Base-by-base conservation (phyloP, 2,113 vertebrate species). In the Lota lota region DNA sequence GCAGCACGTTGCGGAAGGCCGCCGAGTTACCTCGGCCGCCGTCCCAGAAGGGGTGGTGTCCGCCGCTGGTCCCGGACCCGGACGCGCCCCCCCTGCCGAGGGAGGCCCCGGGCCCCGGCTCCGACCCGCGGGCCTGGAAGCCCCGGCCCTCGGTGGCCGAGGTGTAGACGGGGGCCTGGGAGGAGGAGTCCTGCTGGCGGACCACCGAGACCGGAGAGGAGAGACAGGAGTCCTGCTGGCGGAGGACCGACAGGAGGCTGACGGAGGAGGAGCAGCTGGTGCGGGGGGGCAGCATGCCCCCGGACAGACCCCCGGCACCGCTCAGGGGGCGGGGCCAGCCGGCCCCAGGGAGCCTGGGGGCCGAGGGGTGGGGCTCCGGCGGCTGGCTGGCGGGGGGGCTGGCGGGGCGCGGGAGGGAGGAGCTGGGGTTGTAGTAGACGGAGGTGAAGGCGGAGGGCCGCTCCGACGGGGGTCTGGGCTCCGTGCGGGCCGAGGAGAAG, bases 241-340 rank as follows among this genome's bases (percentile, higher is more conserved):
- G 91, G 66, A 98, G 93, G 74, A 97, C 93, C 0, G 97, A 97
- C 51, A 98, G 92, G 72, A 98, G 92, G 85, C 95, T 96, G 83
- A 98, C 91, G 0, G 97, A 98, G 66, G 97, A 98, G n/a, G 96
- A 95, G 78, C 97, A 95, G 81, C 96, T 98, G 84, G 97, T 99
- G 79, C 97, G 93, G 70, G 97, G 97, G 2, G 97, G 97, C 53
- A 95, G 94, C 91, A 98, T 92, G 56, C 90, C 79, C 90, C 93
- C 47, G 82, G n/a, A 24, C 17, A 89, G 79, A 90, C 91, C 83
- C 81, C 93, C 7, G 15, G 69, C 71, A 1, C 78, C 78, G 0
- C 82, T 92, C 92, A 15, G 91, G 92, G 73, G 93, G 0, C 85
- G 73, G 73, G 86, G 82, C 40, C 81, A 90, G 92, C 84, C 40